These are phyloP conservation scores for Notolepis coatsorum DNA, from an alignment of 2,797 vertebrate genomes.

Conservation along the genomic window DNA sequence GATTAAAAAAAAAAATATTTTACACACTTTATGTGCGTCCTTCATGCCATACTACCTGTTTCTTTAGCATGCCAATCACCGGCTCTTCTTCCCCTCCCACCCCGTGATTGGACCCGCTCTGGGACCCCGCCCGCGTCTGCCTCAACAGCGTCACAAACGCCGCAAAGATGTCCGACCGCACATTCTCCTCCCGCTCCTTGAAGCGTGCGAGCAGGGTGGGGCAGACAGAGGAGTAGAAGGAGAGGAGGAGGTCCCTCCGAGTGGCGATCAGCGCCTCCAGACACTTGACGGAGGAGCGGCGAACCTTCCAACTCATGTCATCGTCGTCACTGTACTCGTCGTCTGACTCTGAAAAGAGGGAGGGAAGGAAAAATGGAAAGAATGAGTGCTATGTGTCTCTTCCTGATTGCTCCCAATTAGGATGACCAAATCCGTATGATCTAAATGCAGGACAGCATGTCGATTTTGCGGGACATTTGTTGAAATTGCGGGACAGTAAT, in stretches of 20 bases:
- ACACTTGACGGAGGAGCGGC: conserved; percentile 91
- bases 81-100: conserved; percentile 73
- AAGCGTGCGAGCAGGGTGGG: conserved; percentile 89
- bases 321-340: conserved; percentile 96
- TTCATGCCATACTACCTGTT: conserved; percentile 90
- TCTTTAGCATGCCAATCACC: conserved; percentile 82
- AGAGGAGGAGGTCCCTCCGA: conserved; percentile 86
- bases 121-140: conserved; percentile 81
- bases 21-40: no score
- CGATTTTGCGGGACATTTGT: no score
- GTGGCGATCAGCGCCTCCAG: conserved; percentile 88
- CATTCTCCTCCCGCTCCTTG: conserved; percentile 95
- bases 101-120: conserved; percentile 45
- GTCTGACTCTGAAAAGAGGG: conserved; percentile 82
- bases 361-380: background rate
- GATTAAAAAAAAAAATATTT: no score
- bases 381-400: no score
- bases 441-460: no score
- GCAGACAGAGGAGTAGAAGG: conserved; percentile 87
- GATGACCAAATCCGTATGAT: no score
- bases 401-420: no score
- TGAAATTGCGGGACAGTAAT: no score
- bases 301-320: conserved; percentile 97
- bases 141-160: conserved; percentile 88
- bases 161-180: conserved; percentile 90